Evolutionary conservation across 2,797 vertebrate species (phyloP).

Genomic region (Manis javanica): DNA sequence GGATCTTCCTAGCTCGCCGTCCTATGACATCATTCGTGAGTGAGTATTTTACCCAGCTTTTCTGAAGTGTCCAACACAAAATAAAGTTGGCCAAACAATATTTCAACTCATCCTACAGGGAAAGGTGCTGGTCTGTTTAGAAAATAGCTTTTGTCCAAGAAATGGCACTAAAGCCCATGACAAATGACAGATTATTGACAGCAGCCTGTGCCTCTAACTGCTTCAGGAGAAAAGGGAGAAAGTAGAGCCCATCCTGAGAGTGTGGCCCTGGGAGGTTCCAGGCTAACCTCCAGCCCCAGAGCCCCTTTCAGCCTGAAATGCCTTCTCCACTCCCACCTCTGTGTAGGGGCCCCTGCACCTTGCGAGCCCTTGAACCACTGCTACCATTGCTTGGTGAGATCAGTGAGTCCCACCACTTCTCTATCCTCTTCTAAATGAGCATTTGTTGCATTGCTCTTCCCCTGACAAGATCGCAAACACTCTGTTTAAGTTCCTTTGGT

Average conservation of each 20-base stretch:
- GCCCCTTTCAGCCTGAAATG: not conserved
- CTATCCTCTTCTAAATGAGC: not conserved
- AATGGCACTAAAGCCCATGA: not conserved
- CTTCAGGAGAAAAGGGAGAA: not conserved
- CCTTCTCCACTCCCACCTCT: not conserved
- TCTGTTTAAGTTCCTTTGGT: not conserved
- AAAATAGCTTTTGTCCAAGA: not conserved
- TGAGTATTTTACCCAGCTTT: not conserved
- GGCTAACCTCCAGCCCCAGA: not conserved
- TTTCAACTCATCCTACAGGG: not conserved
- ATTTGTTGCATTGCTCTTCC: not conserved
- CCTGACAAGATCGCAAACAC: not conserved
- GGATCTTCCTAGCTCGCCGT: no score
- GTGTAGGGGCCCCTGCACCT: not conserved
- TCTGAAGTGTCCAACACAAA: not conserved
- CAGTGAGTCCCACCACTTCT: not conserved
- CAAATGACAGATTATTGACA: not conserved
- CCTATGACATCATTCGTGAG: no score
- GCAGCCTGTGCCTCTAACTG: not conserved
- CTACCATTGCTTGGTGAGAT: not conserved
- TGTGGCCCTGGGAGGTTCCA: not conserved
- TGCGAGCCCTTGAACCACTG: not conserved
- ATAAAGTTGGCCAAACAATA: not conserved
- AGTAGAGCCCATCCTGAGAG: not conserved
- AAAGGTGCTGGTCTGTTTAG: not conserved